Conservation (phyloP, 2,888 invertebrate species). For the Erebia palarica region DNA sequence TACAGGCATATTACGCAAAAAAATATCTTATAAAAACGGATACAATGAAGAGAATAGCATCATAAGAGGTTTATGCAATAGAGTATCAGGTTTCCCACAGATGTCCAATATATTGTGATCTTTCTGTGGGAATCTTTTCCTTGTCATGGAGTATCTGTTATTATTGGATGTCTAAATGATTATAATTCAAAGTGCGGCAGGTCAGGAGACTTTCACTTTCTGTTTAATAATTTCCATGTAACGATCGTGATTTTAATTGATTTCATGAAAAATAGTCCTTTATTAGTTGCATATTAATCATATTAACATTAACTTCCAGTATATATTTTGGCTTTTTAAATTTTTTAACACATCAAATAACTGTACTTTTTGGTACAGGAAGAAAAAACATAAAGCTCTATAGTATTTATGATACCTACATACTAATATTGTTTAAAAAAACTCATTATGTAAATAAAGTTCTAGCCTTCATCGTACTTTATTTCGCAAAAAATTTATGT, state of each 20-base stretch:
- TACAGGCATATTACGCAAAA: slow-evolving; percentile 9
- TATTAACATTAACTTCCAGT: too few relatives aligned
- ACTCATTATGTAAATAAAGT: too few relatives aligned
- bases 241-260: slow-evolving; percentile 8
- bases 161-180: slow-evolving; percentile 36
- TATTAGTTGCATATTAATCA: not conserved
- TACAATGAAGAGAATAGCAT: slow-evolving; percentile 37
- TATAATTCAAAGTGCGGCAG: slow-evolving; percentile 45
- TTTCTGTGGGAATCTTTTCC: slow-evolving; percentile 19
- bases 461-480: too few relatives aligned
- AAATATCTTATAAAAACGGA: slow-evolving; percentile 24
- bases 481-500: too few relatives aligned
- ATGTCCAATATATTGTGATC: slow-evolving; percentile 29
- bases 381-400: too few relatives aligned
- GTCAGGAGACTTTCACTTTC: slow-evolving; percentile 53
- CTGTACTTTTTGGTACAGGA: too few relatives aligned
- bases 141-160: slow-evolving; percentile 25
- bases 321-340: too few relatives aligned
- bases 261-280: not conserved
- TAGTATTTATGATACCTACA: too few relatives aligned
- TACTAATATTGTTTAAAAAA: too few relatives aligned
- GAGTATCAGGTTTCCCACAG: slow-evolving; percentile 35
- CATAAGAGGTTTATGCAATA: slow-evolving; percentile 37
- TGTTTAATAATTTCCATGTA: slow-evolving; percentile 8
- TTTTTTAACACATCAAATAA: too few relatives aligned